Conservation (phyloP, 2,113 vertebrate species). For the Trogon surrucura region DNA sequence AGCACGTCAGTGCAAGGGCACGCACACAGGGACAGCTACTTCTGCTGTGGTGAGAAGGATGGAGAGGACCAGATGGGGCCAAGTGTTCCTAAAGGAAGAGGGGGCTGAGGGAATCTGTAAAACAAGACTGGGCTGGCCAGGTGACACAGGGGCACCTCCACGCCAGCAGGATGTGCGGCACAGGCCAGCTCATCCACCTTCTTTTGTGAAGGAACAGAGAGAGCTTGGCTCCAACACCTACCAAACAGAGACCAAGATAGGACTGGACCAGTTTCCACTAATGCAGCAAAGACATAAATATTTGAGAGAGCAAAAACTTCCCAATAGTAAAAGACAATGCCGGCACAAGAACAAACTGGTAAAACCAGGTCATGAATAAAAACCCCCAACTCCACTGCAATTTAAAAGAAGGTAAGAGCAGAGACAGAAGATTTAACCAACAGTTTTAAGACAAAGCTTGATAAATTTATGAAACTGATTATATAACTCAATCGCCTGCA, state of each 20-base stretch:
- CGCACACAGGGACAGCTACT: rapidly evolving
- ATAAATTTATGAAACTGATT: not conserved
- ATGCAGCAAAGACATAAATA: not conserved
- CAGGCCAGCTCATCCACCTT: not conserved
- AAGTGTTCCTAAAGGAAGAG: not conserved
- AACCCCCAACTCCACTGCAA: not conserved
- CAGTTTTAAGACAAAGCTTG: not conserved
- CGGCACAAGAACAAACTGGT: not conserved
- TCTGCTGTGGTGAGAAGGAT: not conserved
- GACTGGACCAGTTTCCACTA: not conserved
- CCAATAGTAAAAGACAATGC: not conserved
- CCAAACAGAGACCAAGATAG: not conserved
- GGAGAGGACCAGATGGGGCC: not conserved
- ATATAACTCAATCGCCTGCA: not conserved
- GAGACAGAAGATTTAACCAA: not conserved
- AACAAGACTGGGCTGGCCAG: not conserved
- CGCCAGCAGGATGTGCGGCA: rapidly evolving
- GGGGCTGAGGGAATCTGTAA: not conserved
- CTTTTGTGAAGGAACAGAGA: not conserved
- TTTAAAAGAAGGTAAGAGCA: not conserved
- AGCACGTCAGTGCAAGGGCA: not conserved
- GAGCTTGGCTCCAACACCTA: not conserved
- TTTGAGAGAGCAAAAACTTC: not conserved
- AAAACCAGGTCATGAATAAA: not conserved
- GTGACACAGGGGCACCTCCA: not conserved